These are phyloP conservation scores for Vulpes lagopus DNA, from an alignment of 2,113 vertebrate species.

Conservation along the genomic window DNA sequence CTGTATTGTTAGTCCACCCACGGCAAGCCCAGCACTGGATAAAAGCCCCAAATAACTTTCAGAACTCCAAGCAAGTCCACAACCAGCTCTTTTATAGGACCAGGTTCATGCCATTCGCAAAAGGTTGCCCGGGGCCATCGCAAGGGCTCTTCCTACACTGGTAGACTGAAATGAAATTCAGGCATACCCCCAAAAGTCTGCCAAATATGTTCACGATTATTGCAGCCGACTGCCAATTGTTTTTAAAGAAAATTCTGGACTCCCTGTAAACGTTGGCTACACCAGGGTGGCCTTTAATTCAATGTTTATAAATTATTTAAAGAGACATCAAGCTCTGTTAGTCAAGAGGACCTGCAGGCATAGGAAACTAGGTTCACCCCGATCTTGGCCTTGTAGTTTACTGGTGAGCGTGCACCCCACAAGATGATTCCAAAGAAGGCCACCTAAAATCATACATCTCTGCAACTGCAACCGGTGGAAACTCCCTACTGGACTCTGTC, in stretches of 20 bases:
- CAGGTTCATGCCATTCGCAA: not conserved
- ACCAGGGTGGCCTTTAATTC: not conserved
- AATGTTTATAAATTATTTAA: not conserved
- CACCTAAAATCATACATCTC: not conserved
- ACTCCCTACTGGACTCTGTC: not conserved
- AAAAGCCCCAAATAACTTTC: not conserved
- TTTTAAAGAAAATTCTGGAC: not conserved
- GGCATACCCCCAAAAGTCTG: not conserved
- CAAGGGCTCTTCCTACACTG: not conserved
- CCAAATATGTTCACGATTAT: not conserved
- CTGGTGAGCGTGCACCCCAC: rapidly evolving
- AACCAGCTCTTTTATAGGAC: not conserved
- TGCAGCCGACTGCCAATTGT: not conserved
- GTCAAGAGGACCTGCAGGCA: not conserved
- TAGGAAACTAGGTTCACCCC: not conserved
- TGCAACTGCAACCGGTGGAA: not conserved
- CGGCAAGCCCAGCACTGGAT: not conserved
- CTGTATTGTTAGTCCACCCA: not conserved
- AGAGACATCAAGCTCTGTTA: not conserved
- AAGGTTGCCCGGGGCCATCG: not conserved
- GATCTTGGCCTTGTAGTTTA: not conserved
- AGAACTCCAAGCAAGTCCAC: not conserved
- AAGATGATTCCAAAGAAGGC: not conserved
- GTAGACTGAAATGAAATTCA: not conserved
- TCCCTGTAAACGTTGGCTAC: not conserved